Evolutionary conservation across 2,797 vertebrate genomes (phyloP).

Genomic region (Eulemur rubriventer): DNA sequence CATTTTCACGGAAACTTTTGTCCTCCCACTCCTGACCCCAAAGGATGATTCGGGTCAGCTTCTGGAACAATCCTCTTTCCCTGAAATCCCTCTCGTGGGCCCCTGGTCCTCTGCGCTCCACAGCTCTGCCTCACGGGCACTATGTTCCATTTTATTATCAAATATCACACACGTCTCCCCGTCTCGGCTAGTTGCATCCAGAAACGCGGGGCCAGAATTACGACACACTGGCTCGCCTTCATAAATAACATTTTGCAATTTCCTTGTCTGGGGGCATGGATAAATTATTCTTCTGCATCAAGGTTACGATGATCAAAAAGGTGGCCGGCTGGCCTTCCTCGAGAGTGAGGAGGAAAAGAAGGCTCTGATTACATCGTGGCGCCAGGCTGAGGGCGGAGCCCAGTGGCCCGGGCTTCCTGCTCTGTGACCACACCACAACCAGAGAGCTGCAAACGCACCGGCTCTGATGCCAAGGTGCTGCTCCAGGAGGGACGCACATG

Average conservation of each 20-base stretch:
- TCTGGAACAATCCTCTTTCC: not conserved
- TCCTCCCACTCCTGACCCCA: not conserved
- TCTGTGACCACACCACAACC: slow-evolving; percentile 24
- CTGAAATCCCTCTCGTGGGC: not conserved
- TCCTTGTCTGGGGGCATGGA: slow-evolving; percentile 64
- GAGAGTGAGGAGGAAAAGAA: slow-evolving; percentile 6
- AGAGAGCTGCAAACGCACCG: slow-evolving; percentile 41
- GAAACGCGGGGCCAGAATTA: slow-evolving; percentile 61
- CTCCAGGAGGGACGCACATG: not conserved
- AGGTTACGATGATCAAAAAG: slow-evolving; percentile 75
- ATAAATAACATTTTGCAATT: slow-evolving; percentile 76
- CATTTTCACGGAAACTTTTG: not conserved
- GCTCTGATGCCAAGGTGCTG: slow-evolving; percentile 24
- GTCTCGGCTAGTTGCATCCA: not conserved
- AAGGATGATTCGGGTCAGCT: not conserved
- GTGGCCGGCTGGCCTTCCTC: slow-evolving; percentile 58
- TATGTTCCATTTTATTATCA: not conserved
- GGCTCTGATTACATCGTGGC: slow-evolving; percentile 62
- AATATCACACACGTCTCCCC: not conserved
- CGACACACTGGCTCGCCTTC: slow-evolving; percentile 40
- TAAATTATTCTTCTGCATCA: slow-evolving; percentile 74
- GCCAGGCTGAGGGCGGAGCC: slow-evolving; percentile 12
- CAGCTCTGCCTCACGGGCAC: not conserved
- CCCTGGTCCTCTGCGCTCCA: not conserved
- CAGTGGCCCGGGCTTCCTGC: not conserved